Conservation (phyloP, 2,888 invertebrate genomes). For the Parasteatoda lunata region DNA sequence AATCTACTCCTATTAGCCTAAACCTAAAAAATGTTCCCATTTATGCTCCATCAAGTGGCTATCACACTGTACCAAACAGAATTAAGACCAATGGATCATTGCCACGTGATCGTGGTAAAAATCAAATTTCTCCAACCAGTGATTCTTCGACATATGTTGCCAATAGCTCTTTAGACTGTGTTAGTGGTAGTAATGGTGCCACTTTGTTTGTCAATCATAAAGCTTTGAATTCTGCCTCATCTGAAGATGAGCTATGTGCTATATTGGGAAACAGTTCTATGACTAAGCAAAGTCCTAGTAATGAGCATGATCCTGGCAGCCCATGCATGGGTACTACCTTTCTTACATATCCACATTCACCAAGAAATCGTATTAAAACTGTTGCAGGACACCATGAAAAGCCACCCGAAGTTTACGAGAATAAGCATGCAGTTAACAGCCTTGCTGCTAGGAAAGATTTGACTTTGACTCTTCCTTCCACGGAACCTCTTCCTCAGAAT, state of each 20-base stretch:
- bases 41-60: slow-evolving; percentile 45
- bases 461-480: slow-evolving; percentile 34
- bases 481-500: slow-evolving; percentile 12
- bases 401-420: slow-evolving; percentile 59
- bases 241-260: slow-evolving; percentile 73
- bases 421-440: slow-evolving; percentile 54
- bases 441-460: slow-evolving; percentile 43
- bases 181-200: slow-evolving; percentile 44
- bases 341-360: slow-evolving; percentile 73
- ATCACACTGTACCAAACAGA: slow-evolving; percentile 73
- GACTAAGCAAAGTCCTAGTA: slow-evolving; percentile 71
- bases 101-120: slow-evolving; percentile 79
- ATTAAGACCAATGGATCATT: slow-evolving; percentile 93
- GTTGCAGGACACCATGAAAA: slow-evolving; percentile 69
- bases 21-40: slow-evolving; percentile 12
- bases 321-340: slow-evolving; percentile 59
- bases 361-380: slow-evolving; percentile 73
- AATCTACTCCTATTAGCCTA: slow-evolving; percentile 16
- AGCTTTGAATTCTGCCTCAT: slow-evolving; percentile 70
- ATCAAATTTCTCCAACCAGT: slow-evolving; percentile 71
- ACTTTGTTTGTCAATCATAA: slow-evolving; percentile 66
- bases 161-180: slow-evolving; percentile 12
- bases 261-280: slow-evolving; percentile 69
- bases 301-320: slow-evolving; percentile 73
- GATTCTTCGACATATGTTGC: slow-evolving; percentile 48